These are phyloP conservation scores for Burhinus oedicnemus DNA, from an alignment of 2,113 vertebrate species.

Conservation along the genomic window DNA sequence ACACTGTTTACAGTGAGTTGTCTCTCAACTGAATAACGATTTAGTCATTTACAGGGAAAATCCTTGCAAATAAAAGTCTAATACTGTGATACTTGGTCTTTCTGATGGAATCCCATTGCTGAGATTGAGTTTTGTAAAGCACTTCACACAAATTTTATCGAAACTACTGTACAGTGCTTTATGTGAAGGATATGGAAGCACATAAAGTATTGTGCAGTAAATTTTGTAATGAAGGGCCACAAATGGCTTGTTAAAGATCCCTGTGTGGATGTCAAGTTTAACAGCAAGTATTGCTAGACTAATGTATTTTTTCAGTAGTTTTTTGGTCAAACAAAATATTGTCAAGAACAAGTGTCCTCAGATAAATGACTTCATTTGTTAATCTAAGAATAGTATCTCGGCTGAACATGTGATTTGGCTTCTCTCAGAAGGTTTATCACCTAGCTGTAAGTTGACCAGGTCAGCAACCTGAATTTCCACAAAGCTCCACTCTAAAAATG, in stretches of 20 bases:
- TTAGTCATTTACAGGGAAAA: constrained; percentile 60
- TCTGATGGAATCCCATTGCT: constrained; percentile 9
- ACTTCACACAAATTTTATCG: constrained; percentile 63
- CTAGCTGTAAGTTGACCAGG: not conserved
- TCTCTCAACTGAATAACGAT: constrained; percentile 42
- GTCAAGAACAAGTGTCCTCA: constrained; percentile 23
- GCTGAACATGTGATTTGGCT: not conserved
- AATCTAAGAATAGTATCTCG: constrained; percentile 7
- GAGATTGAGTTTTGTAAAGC: constrained; percentile 36
- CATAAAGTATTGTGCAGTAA: constrained; percentile 60
- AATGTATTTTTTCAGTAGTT: constrained; percentile 45
- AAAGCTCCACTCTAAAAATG: not conserved
- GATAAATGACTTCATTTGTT: constrained; percentile 22
- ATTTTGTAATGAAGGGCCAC: constrained; percentile 63
- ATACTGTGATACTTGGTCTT: not conserved
- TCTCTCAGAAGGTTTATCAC: constrained; percentile 3
- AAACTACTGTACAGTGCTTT: constrained; percentile 57
- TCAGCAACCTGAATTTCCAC: constrained; percentile 6
- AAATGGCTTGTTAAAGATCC: constrained; percentile 62
- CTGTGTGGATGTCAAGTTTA: constrained; percentile 35
- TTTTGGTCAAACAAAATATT: constrained; percentile 62
- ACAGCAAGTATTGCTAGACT: constrained; percentile 43
- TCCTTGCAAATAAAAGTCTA: constrained; percentile 46
- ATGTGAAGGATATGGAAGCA: constrained; percentile 61
- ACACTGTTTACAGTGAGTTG: constrained; percentile 52